These are phyloP conservation scores for Caenorhabditis zanzibari DNA, from an alignment of 2,888 invertebrate species.

Conservation along the genomic window DNA sequence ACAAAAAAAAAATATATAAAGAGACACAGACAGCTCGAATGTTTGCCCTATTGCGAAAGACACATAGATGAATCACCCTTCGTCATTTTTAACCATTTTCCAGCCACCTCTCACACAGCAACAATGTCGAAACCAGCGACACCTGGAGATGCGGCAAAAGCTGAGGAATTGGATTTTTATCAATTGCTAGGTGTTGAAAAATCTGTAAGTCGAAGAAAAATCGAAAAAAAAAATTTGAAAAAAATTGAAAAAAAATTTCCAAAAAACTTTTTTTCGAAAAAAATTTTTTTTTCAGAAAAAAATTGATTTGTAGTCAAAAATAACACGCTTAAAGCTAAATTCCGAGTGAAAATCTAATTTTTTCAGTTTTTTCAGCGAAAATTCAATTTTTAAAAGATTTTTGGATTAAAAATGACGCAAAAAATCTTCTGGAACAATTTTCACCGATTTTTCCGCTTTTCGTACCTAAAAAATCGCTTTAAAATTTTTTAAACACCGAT, in stretches of 20 bases:
- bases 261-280: background rate
- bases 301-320: too few relatives aligned
- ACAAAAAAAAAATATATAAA: background rate
- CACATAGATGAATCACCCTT: constrained; percentile 40
- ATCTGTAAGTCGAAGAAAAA: constrained; percentile 15
- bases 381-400: too few relatives aligned
- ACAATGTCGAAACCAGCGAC: constrained; percentile 53
- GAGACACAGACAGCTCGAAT: constrained; percentile 36
- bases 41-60: constrained; percentile 65
- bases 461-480: too few relatives aligned
- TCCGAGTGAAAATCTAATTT: too few relatives aligned
- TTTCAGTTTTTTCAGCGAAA: too few relatives aligned
- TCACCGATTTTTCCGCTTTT: too few relatives aligned
- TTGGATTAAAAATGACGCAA: too few relatives aligned
- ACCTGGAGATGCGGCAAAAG: constrained; percentile 33
- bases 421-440: too few relatives aligned
- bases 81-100: constrained; percentile 15
- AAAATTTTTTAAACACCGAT: too few relatives aligned
- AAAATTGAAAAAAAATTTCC: background rate
- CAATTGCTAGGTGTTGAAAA: constrained; percentile 82
- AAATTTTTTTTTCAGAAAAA: too few relatives aligned
- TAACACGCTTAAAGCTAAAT: too few relatives aligned
- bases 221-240: background rate
- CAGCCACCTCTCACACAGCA: constrained; percentile 12
- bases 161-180: constrained; percentile 80